These are phyloP conservation scores for Spea multiplicata DNA, from an alignment of 2,113 vertebrate genomes.

Conservation along the genomic window DNA sequence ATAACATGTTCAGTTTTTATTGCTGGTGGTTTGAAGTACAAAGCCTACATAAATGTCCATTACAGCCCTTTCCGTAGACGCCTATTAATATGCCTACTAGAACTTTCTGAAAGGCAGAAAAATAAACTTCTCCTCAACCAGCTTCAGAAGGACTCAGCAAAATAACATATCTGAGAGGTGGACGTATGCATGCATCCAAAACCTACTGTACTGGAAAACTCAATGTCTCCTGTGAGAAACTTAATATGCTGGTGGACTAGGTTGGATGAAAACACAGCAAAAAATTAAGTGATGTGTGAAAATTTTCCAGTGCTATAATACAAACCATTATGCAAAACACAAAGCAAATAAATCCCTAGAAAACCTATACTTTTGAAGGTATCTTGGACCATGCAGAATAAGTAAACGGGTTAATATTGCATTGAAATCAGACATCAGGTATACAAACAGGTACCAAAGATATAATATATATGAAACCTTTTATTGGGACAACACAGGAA, in stretches of 20 bases:
- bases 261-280: slow-evolving; percentile 5
- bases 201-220: slow-evolving; percentile 35
- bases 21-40: slow-evolving; percentile 5
- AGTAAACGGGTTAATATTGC: no score
- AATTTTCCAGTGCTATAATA: neutral
- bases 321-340: neutral
- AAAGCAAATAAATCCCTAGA: neutral
- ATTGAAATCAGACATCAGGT: neutral
- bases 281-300: slow-evolving; percentile 10
- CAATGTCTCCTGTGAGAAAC: slow-evolving; percentile 28
- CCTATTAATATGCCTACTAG: no score
- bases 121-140: slow-evolving; percentile 42
- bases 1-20: slow-evolving; percentile 12
- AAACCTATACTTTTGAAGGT: neutral
- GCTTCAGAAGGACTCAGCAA: slow-evolving; percentile 40
- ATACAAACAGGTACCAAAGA: neutral
- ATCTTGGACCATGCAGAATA: no score
- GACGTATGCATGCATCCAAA: slow-evolving; percentile 35
- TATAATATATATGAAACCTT: neutral
- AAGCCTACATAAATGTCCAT: no score
- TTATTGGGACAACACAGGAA: neutral
- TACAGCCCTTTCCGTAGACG: no score
- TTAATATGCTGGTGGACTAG: neutral
- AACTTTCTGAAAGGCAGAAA: slow-evolving; percentile 27
- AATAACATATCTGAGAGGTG: slow-evolving; percentile 27